A percentile compares a stretch with the other conserved stretches of the same genome.
These are phyloP conservation scores for Ptychochromis oligacanthus DNA, from an alignment of 2,113 vertebrate genomes.

Conservation along the genomic window DNA sequence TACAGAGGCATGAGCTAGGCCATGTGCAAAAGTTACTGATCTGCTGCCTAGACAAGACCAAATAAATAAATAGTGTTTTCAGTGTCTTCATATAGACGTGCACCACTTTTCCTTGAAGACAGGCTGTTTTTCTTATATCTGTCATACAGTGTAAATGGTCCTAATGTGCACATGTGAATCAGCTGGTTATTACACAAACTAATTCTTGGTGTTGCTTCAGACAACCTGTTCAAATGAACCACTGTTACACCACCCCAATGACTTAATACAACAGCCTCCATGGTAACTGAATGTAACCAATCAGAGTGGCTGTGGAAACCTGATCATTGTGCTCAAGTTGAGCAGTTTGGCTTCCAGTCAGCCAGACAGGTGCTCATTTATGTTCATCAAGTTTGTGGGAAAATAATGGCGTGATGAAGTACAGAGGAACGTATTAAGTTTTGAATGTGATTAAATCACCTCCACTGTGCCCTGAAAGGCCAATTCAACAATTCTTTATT, in stretches of 20 bases:
- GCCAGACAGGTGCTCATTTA: slow-evolving; percentile 47
- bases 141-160: not conserved
- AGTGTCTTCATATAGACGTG: not conserved
- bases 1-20: slow-evolving; percentile 8
- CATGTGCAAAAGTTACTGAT: slow-evolving; percentile 33
- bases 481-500: slow-evolving; percentile 42
- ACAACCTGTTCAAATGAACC: not conserved
- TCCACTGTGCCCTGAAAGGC: slow-evolving; percentile 48
- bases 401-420: slow-evolving; percentile 34
- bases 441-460: slow-evolving; percentile 39
- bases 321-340: slow-evolving; percentile 39
- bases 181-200: not conserved
- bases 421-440: slow-evolving; percentile 2
- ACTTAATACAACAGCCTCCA: slow-evolving; percentile 5
- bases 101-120: not conserved
- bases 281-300: slow-evolving; percentile 31
- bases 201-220: slow-evolving; percentile 15
- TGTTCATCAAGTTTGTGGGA: slow-evolving; percentile 27
- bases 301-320: slow-evolving; percentile 25
- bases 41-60: slow-evolving; percentile 11
- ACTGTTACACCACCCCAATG: slow-evolving; percentile 9
- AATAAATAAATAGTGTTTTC: not conserved
- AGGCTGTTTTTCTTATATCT: not conserved
- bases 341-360: slow-evolving; percentile 13
- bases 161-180: slow-evolving; percentile 1